Evolutionary conservation across 2,113 vertebrate genomes (phyloP).

Genomic region (Rousettus leschenaultii): DNA sequence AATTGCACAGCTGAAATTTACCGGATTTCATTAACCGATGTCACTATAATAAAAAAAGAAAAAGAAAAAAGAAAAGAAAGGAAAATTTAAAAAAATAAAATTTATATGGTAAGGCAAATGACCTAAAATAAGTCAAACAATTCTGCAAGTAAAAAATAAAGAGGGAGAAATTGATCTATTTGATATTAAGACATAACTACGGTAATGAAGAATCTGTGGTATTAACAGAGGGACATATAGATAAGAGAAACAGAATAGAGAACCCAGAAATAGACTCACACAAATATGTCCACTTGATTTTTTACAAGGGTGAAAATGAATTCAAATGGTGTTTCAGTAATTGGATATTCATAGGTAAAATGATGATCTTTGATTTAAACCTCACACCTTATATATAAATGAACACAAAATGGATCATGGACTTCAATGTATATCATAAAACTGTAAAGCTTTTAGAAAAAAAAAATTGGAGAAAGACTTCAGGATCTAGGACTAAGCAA

Average conservation of each 20-base stretch:
- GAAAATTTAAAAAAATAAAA: not conserved
- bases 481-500: not conserved
- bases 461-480: not conserved
- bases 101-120: not conserved
- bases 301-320: not conserved
- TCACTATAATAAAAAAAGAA: no score
- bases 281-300: not conserved
- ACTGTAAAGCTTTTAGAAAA: not conserved
- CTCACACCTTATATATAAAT: slow-evolving; percentile 7
- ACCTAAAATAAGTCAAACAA: not conserved
- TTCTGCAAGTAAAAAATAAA: not conserved
- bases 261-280: not conserved
- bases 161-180: not conserved
- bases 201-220: not conserved
- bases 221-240: not conserved
- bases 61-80: no score
- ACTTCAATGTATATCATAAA: not conserved
- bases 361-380: not conserved
- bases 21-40: no score
- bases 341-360: not conserved
- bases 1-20: no score
- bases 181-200: not conserved
- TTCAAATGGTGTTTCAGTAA: not conserved
- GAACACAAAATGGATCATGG: not conserved
- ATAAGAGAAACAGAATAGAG: not conserved